Percentiles rank a stretch among this genome's conserved stretches.
Conservation (phyloP, 2,797 vertebrate species). For the Eulemur mongoz region DNA sequence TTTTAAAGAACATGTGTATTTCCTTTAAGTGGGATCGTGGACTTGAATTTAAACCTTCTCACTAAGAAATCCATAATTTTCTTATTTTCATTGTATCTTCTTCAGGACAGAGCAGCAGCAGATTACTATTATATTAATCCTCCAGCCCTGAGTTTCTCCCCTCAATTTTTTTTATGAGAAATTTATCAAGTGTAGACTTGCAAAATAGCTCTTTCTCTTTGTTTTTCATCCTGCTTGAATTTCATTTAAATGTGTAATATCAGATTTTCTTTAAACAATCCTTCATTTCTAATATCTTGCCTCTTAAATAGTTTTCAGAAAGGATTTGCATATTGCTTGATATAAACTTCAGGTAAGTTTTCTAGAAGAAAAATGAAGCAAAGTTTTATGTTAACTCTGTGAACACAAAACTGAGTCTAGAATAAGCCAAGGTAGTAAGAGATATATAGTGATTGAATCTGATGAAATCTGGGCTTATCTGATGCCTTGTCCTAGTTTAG, state of each 20-base stretch:
- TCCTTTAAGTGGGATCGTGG: background rate
- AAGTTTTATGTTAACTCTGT: background rate
- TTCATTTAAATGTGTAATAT: background rate
- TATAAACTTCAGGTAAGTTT: background rate
- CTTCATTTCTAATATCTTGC: background rate
- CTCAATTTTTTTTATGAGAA: background rate
- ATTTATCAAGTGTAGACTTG: background rate
- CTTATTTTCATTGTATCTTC: background rate
- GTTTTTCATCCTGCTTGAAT: background rate
- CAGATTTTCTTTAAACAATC: background rate
- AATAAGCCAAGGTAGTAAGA: background rate
- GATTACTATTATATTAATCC: background rate
- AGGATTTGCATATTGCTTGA: background rate
- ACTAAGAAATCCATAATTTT: background rate
- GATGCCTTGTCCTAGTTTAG: background rate
- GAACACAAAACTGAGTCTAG: background rate
- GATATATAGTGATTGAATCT: accelerated
- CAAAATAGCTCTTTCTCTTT: background rate
- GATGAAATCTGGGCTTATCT: background rate
- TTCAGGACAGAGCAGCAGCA: background rate
- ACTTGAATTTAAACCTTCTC: background rate
- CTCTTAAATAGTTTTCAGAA: background rate
- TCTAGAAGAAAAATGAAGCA: background rate
- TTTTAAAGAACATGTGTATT: background rate
- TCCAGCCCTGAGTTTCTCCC: background rate